phyloP scores from a whole-genome alignment of 2,113 vertebrate species.

The Lasiurus cinereus region DNA sequence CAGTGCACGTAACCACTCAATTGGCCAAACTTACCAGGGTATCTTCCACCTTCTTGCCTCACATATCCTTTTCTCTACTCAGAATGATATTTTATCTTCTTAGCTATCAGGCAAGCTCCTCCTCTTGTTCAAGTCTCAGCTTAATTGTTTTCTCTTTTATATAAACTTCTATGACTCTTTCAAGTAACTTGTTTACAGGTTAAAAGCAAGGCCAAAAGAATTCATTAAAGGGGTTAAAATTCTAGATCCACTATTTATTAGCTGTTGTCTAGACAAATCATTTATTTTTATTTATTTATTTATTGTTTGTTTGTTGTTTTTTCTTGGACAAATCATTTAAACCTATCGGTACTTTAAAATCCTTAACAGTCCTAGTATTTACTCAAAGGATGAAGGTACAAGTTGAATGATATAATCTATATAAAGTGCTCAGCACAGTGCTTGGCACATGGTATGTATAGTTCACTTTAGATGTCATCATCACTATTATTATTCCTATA shows the following conservation, averaged over 20 bases:
- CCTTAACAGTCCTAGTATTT: not conserved
- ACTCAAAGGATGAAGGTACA: not conserved
- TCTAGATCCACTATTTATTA: slow-evolving; percentile 19
- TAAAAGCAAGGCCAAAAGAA: slow-evolving; percentile 35
- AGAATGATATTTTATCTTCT: not conserved
- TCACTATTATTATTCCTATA: not conserved
- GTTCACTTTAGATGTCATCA: not conserved
- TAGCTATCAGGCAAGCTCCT: not conserved
- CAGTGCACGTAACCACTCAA: not conserved
- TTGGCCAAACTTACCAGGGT: not conserved
- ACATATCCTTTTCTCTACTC: not conserved
- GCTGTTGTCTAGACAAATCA: not conserved
- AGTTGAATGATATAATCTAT: not conserved
- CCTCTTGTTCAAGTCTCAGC: slow-evolving; percentile 8
- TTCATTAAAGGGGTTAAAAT: not conserved
- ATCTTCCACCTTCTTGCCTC: not conserved
- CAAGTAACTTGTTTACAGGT: not conserved
- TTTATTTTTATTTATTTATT: not conserved
- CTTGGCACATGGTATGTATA: not conserved
- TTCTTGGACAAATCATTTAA: not conserved
- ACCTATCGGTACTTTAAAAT: not conserved
- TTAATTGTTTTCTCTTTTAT: slow-evolving; percentile 4
- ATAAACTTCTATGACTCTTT: not conserved
- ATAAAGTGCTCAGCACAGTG: not conserved
- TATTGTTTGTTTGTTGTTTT: no score